Evolutionary conservation across 2,888 invertebrate species (phyloP).

Genomic region (Stegophylla sp.): DNA sequence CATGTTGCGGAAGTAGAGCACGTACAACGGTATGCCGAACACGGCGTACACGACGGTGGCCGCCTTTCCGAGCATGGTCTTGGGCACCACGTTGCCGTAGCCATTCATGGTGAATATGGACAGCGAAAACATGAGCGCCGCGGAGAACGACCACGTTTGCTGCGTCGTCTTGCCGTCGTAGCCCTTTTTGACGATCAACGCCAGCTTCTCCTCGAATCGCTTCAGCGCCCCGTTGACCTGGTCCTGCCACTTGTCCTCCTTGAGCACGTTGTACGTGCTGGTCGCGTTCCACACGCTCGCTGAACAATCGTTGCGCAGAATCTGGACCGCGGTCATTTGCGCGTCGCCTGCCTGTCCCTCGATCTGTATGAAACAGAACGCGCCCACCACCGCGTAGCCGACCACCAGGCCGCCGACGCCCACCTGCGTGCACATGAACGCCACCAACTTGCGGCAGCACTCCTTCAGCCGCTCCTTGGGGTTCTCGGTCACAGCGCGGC

Average conservation of each 20-base stretch:
- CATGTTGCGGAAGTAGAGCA: constrained; percentile 88
- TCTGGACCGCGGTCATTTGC: constrained; percentile 64
- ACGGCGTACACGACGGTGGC: constrained; percentile 85
- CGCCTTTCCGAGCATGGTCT: constrained; percentile 82
- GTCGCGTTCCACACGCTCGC: constrained; percentile 76
- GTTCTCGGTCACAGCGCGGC: constrained; percentile 67
- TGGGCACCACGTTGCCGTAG: constrained; percentile 85
- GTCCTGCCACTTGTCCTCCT: constrained; percentile 71
- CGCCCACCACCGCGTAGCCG: constrained; percentile 85
- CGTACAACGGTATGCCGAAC: constrained; percentile 85
- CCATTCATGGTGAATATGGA: constrained; percentile 93
- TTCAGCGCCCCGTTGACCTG: constrained; percentile 72
- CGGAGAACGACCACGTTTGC: constrained; percentile 85
- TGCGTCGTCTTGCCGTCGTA: constrained; percentile 74
- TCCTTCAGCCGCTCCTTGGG: constrained; percentile 81
- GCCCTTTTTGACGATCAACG: constrained; percentile 72
- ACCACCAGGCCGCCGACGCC: constrained; percentile 88
- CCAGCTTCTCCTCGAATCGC: constrained; percentile 75
- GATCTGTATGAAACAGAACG: constrained; percentile 80
- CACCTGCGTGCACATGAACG: constrained; percentile 91
- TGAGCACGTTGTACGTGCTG: constrained; percentile 72
- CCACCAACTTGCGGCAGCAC: constrained; percentile 83
- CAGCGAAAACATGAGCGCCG: constrained; percentile 85
- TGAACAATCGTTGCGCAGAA: constrained; percentile 68
- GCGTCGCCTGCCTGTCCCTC: constrained; percentile 69